Evolutionary conservation across 2,113 vertebrate species (phyloP), one percentile per base, ranked within the genome.

Genomic region (Cheirogaleus medius): DNA sequence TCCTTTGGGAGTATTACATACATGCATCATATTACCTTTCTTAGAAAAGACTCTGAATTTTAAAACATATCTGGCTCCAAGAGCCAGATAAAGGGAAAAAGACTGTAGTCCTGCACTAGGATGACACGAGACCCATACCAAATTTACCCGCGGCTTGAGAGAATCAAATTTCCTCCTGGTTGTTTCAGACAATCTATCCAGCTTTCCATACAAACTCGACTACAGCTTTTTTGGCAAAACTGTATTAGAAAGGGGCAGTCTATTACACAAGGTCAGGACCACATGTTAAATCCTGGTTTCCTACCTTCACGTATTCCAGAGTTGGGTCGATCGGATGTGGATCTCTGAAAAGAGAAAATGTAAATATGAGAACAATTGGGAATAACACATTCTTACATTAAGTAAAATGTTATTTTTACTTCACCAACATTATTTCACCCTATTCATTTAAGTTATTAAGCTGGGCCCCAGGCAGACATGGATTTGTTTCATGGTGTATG

Each of bases 251-350:
- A 84, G 1, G 2, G 63, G 78, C 85, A 91, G 8, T 18, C 68
- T 27, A 44, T 76, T 58, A 25, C 64, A 37, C 14, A 49, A 32
- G 68, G 44, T 37, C 52, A 68, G 18, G 44, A 90, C 76, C 49
- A 68, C 56, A 27, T 0, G 37, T 94, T 95, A 93, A 83, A 98
- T 85, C 94, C 60, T 5, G 15, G 52, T 44, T 87, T 84, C 98
- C 98, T 99, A 99, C 99, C 99, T 99, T 99, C 91, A 99, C 99
- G 86, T 99, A 99, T 83, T 99, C 99, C 98, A 99, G 94, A 5
- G 98, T 44, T 90, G 98, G 96, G 94, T 99, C 99, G 98, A 98
- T 97, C 91, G 98, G 87, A 95, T 98, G 98, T 66, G 98, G 97
- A 92, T 99, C 98, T 98, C 99, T 99, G 98, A 73, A 97, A 98